Percentiles rank a stretch among this genome's conserved stretches.
These are phyloP conservation scores for Erpetoichthys calabaricus DNA, from an alignment of 2,797 vertebrate species.

Conservation along the genomic window DNA sequence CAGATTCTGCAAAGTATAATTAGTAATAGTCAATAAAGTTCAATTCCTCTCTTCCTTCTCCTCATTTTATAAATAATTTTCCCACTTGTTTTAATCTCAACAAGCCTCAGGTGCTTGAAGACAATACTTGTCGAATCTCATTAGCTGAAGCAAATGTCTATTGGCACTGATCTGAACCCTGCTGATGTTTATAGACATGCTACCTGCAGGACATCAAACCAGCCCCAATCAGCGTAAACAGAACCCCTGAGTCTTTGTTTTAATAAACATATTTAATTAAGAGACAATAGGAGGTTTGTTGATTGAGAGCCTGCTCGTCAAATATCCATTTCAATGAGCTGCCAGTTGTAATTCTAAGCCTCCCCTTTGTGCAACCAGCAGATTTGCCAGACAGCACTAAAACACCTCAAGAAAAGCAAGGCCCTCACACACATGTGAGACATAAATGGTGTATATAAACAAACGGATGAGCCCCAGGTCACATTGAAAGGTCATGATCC, in stretches of 20 bases:
- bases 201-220: neutral
- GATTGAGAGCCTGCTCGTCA: constrained; percentile 26
- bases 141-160: too few relatives aligned
- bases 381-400: neutral
- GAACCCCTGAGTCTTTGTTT: neutral
- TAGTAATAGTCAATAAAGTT: too few relatives aligned
- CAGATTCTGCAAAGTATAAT: too few relatives aligned
- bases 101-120: too few relatives aligned
- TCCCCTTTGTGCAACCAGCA: neutral
- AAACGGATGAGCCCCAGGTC: too few relatives aligned
- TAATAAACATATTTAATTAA: constrained; percentile 18
- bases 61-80: too few relatives aligned
- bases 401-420: neutral
- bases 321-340: constrained; percentile 15
- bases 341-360: neutral
- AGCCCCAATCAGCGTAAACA: neutral
- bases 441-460: too few relatives aligned
- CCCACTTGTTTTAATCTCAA: too few relatives aligned
- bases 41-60: too few relatives aligned
- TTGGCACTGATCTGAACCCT: neutral
- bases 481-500: too few relatives aligned
- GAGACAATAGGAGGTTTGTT: constrained; percentile 23
- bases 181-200: neutral
- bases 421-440: too few relatives aligned
- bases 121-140: too few relatives aligned